Evolutionary conservation across 2,888 invertebrate genomes (phyloP), one percentile per base, ranked within the genome.

Genomic region (Pseudoips prasinana): DNA sequence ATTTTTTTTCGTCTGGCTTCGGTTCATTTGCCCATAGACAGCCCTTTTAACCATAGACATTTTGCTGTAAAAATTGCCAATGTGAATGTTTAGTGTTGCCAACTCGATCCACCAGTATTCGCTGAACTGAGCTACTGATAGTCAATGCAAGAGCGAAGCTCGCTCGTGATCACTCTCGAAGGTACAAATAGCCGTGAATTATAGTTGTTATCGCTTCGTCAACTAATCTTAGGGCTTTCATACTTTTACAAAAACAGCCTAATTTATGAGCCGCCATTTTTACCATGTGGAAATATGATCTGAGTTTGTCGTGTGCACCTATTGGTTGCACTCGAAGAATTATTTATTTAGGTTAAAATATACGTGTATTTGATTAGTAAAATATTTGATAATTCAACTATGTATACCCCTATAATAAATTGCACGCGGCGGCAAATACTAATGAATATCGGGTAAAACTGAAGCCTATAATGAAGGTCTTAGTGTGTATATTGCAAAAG

Each of bases 111-210:
- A 17, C 6, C 10, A 41, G 34, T 42, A 35, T 35, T 43, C 39
- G 25, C 17, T 25, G 25, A 33, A 25, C 10, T 27, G 34, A 22
- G 22, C 7, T 28, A 25, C 43, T 23, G 14, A 41, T 29, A 38
- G 39, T 39, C 33, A 40, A 43, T 34, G 35, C 46, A 51, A 56
- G 28, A 29, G 44, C 56, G 52, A 23, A 43, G 46, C 31, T 26
- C 33, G 40, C 50, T 50, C 36, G 47, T 53, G 44, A 52, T 57
- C 53, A 57, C 60, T 58, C 55, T 69, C 54, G 58, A 73, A 68
- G 72, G 80, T 80, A 81, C 82, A 82, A 82, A 80, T 71, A 68
- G 56, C 65, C 64, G 60, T 66, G 67, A 73, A 66, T 63, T 60
- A 56, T 36, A 59, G 61, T 43, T 57, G 50, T 65, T 42, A 68